Conservation (phyloP, 2,113 vertebrate species). For the Lethenteron reissneri region DNA sequence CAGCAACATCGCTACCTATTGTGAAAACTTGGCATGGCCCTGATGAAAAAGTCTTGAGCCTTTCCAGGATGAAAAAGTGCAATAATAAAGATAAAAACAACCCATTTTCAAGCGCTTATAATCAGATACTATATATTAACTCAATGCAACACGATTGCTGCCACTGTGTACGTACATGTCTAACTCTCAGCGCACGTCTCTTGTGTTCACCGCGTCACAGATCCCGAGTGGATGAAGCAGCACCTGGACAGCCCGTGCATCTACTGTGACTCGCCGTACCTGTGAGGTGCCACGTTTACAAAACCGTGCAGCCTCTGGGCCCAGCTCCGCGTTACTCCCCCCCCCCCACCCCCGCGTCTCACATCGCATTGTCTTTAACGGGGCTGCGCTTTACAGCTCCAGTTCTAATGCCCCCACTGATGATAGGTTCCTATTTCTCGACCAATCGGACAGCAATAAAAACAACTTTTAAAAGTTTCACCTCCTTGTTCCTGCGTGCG, state of each 20-base stretch:
- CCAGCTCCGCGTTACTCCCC: too few relatives aligned
- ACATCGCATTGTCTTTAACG: too few relatives aligned
- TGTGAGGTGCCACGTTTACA: too few relatives aligned
- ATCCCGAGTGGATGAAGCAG: conserved; percentile 84
- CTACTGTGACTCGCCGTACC: conserved; percentile 57
- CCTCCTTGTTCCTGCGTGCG: too few relatives aligned
- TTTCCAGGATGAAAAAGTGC: not conserved
- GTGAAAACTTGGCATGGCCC: conserved; percentile 13
- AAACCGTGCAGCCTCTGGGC: too few relatives aligned
- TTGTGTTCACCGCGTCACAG: conserved; percentile 19
- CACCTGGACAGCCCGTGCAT: conserved; percentile 59
- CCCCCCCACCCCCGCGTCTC: too few relatives aligned
- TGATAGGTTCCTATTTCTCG: too few relatives aligned
- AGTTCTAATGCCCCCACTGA: too few relatives aligned
- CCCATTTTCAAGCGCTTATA: not conserved
- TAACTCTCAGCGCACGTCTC: conserved; percentile 12
- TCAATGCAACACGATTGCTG: conserved; percentile 7
- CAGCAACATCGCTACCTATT: too few relatives aligned
- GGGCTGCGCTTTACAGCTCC: too few relatives aligned
- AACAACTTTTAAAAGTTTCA: too few relatives aligned
- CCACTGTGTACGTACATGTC: conserved; percentile 14
- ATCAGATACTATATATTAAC: not conserved
- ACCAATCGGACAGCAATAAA: too few relatives aligned
- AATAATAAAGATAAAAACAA: not conserved
- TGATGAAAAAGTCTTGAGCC: conserved; percentile 6